A percentile compares a stretch with the other conserved stretches of the same genome.
phyloP scores from a whole-genome alignment of 2,113 vertebrate genomes.

The Australoheros scitulus region DNA sequence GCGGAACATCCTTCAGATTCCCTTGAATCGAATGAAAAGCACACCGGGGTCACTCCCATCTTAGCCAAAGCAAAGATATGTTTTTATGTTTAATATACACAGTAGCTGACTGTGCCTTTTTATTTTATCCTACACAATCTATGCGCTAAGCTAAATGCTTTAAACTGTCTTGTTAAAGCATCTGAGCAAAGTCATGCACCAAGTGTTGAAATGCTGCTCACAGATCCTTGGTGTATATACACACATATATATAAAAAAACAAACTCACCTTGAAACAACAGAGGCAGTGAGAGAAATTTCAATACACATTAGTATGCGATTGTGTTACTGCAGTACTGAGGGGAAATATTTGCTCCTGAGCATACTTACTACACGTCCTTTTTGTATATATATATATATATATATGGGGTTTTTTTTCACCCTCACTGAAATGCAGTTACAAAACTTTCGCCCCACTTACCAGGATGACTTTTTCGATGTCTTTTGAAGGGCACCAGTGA shows the following conservation, averaged over 20 bases:
- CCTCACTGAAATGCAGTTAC: not conserved
- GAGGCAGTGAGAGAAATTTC: constrained; percentile 77
- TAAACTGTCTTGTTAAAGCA: constrained; percentile 53
- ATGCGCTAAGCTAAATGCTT: constrained; percentile 40
- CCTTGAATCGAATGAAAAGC: not conserved
- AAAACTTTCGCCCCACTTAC: constrained; percentile 78
- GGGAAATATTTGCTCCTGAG: constrained; percentile 33
- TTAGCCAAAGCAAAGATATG: not conserved
- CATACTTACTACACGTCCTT: constrained; percentile 42
- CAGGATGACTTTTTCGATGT: constrained; percentile 99
- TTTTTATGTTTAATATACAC: not conserved
- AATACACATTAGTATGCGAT: constrained; percentile 72
- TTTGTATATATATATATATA: not conserved
- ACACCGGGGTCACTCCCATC: not conserved
- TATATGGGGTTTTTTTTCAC: not conserved
- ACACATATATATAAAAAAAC: constrained; percentile 42
- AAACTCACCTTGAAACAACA: constrained; percentile 79
- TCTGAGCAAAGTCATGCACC: constrained; percentile 52
- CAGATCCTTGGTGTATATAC: constrained; percentile 23
- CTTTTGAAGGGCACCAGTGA: constrained; percentile 98
- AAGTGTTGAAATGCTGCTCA: constrained; percentile 24
- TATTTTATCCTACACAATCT: not conserved
- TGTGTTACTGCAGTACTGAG: constrained; percentile 41
- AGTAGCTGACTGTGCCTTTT: not conserved
- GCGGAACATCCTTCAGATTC: not conserved